Conservation (phyloP, 2,113 vertebrate genomes). For the Ochotona princeps region DNA sequence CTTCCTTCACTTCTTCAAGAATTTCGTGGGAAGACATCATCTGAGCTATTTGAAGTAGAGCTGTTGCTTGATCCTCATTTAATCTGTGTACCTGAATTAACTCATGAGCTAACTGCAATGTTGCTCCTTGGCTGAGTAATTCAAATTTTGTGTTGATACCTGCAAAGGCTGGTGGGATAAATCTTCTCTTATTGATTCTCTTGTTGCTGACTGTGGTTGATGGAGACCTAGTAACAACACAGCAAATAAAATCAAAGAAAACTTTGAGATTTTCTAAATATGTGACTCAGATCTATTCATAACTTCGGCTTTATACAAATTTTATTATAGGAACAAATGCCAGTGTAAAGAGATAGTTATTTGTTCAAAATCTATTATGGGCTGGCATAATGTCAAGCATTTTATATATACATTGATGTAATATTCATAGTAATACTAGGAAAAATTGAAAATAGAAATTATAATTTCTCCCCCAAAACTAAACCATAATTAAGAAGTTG, state of each 20-base stretch:
- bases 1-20: neutral
- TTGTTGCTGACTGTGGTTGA: neutral
- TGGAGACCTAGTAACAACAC: conserved; percentile 73
- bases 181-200: conserved; percentile 77
- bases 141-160: conserved; percentile 16
- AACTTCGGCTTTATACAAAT: neutral
- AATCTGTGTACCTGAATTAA: conserved; percentile 81
- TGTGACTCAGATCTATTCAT: neutral
- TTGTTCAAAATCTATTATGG: neutral
- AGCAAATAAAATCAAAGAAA: neutral
- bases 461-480: neutral
- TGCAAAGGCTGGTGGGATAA: conserved; percentile 84
- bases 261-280: neutral
- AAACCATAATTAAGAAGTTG: neutral
- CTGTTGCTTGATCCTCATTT: conserved; percentile 85
- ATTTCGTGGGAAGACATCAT: conserved; percentile 81
- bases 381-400: neutral
- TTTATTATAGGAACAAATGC: neutral
- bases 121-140: conserved; percentile 66
- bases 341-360: neutral
- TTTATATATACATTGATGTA: neutral
- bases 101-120: conserved; percentile 78
- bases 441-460: neutral
- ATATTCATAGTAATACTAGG: neutral
- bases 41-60: conserved; percentile 82